A percentile compares a stretch with the other conserved stretches of the same genome.
Evolutionary conservation across 2,888 invertebrate species (phyloP).

Genomic region (Andrena dorsata): DNA sequence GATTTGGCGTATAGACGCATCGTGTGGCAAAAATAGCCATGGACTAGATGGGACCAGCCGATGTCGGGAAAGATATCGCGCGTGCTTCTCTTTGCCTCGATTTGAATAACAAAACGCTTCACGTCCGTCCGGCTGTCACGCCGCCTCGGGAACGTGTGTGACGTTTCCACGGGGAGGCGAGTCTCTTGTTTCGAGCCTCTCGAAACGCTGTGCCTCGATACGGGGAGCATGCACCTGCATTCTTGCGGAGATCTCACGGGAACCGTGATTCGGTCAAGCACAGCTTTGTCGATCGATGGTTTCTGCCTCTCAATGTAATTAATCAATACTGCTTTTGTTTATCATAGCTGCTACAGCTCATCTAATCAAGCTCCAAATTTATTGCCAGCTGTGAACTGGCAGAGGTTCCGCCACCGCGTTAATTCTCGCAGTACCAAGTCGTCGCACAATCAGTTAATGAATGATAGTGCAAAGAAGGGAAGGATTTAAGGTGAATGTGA

Average conservation of each 20-base stretch:
- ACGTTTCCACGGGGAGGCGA: conserved; percentile 49
- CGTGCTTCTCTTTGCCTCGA: conserved; percentile 64
- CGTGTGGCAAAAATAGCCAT: conserved; percentile 68
- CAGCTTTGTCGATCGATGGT: background rate
- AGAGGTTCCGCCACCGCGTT: background rate
- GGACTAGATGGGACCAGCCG: conserved; percentile 67
- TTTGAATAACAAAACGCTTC: conserved; percentile 78
- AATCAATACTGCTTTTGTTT: background rate
- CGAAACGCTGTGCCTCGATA: conserved; percentile 37
- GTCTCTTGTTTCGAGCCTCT: conserved; percentile 32
- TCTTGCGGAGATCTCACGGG: conserved; percentile 31
- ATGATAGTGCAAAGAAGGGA: conserved; percentile 69
- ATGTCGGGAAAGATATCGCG: conserved; percentile 71
- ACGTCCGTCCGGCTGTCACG: conserved; percentile 74
- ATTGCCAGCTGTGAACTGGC: background rate
- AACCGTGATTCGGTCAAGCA: conserved; percentile 7
- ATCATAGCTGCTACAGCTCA: too few species aligned
- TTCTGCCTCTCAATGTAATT: conserved; percentile 3
- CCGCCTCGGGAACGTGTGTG: conserved; percentile 61
- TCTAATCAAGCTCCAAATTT: too few species aligned
- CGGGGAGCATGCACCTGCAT: conserved; percentile 41
- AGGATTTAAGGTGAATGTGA: conserved; percentile 80
- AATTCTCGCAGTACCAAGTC: background rate
- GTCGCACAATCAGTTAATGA: conserved; percentile 8
- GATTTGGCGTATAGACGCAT: conserved; percentile 45